Percentiles rank a stretch among this genome's conserved stretches.
Conservation (phyloP, 2,888 invertebrate genomes). For the Meloe dianella region DNA sequence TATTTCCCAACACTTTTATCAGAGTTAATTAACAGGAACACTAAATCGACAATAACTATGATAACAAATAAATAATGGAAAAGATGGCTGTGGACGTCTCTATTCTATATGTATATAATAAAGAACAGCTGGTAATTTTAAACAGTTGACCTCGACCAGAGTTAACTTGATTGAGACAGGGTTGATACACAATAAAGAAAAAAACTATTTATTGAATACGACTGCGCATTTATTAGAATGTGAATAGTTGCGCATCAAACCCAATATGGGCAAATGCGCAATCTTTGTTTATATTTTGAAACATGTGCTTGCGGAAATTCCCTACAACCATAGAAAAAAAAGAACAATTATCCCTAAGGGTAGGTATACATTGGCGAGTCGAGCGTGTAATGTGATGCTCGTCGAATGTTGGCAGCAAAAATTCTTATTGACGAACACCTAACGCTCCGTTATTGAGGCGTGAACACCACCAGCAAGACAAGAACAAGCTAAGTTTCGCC, state of each 20-base stretch:
- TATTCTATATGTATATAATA: background rate
- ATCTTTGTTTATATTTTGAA: conserved; percentile 9
- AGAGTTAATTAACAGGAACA: background rate
- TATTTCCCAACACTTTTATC: background rate
- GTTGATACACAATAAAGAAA: background rate
- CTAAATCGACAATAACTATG: background rate
- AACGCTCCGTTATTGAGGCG: no score
- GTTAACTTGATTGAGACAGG: conserved; percentile 9
- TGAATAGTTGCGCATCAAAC: background rate
- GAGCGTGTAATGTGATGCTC: no score
- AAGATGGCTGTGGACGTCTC: background rate
- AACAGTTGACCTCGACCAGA: conserved; percentile 11
- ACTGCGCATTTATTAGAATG: background rate
- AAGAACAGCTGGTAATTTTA: conserved; percentile 10
- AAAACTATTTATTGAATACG: background rate
- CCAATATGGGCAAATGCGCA: conserved; percentile 4
- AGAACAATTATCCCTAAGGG: no score
- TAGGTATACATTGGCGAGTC: no score
- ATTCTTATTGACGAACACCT: no score
- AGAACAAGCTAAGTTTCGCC: no score
- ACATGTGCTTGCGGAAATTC: conserved; percentile 1
- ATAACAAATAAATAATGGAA: background rate
- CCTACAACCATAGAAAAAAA: background rate
- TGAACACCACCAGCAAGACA: no score
- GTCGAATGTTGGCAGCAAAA: no score